A percentile compares a stretch with the other conserved stretches of the same genome.
phyloP scores from a whole-genome alignment of 1,140 invertebrate species.

The Thaumatotibia leucotreta region DNA sequence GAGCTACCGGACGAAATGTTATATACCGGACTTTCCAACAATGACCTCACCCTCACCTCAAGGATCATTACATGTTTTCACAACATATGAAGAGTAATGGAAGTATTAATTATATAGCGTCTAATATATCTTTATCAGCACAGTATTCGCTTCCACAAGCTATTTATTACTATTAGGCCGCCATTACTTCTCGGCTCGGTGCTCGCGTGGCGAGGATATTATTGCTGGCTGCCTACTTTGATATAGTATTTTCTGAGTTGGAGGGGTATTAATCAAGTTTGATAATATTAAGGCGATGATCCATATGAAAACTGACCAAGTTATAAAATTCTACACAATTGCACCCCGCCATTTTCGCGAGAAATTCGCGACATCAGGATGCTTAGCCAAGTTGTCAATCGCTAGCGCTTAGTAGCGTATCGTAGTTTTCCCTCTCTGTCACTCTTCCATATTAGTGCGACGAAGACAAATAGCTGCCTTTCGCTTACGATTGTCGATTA shows the following conservation, averaged over 20 bases:
- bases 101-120: not conserved
- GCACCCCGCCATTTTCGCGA: too few species aligned
- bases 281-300: not conserved
- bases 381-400: too few species aligned
- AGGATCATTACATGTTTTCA: not conserved
- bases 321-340: not conserved
- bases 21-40: too few species aligned
- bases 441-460: too few species aligned
- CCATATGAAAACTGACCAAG: too few species aligned
- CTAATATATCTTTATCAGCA: not conserved
- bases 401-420: too few species aligned
- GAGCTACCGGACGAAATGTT: too few species aligned
- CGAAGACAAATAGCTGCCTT: too few species aligned
- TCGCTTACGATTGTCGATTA: too few species aligned
- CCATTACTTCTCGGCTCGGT: not conserved
- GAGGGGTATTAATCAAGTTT: not conserved
- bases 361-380: too few species aligned
- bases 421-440: too few species aligned
- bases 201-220: not conserved
- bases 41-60: too few species aligned
- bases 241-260: not conserved
- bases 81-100: not conserved
- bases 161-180: not conserved
- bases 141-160: not conserved
- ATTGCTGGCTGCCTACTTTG: not conserved